These are phyloP conservation scores for Drosophila mojavensis DNA, from an alignment of 1,140 invertebrate species.

Conservation along the genomic window DNA sequence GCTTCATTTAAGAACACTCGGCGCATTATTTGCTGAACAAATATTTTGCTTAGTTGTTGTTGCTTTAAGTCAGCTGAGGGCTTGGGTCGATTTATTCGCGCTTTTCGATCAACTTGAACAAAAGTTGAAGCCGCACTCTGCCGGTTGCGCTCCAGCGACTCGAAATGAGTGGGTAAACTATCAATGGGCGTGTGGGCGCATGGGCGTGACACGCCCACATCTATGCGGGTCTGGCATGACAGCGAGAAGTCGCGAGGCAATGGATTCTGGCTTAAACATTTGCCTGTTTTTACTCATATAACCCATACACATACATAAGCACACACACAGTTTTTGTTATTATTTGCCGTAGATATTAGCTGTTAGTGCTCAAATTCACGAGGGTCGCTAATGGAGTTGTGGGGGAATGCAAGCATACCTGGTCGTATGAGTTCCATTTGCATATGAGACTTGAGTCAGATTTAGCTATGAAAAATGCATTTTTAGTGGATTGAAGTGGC, in stretches of 20 bases:
- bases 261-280: slow-evolving; percentile 21
- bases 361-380: neutral
- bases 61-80: neutral
- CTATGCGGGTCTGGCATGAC: neutral
- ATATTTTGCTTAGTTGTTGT: slow-evolving; percentile 7
- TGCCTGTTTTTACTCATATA: slow-evolving; percentile 5
- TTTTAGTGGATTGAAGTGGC: too few relatives aligned
- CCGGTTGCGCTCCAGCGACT: slow-evolving; percentile 46
- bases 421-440: neutral
- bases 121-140: slow-evolving; percentile 53
- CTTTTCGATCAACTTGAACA: slow-evolving; percentile 47
- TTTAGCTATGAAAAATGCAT: too few relatives aligned
- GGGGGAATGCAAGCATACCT: too few relatives aligned
- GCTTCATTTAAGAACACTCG: neutral
- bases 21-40: slow-evolving; percentile 5
- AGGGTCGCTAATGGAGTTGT: neutral
- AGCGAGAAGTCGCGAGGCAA: too few relatives aligned
- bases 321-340: slow-evolving; percentile 24
- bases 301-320: neutral
- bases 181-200: slow-evolving; percentile 11
- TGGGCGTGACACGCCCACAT: slow-evolving; percentile 1
- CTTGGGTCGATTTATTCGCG: slow-evolving; percentile 22
- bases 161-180: slow-evolving; percentile 52
- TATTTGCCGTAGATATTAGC: slow-evolving; percentile 28
- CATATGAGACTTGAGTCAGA: too few relatives aligned